Evolutionary conservation across 2,888 invertebrate genomes (phyloP), one percentile per base, ranked within the genome.

Genomic region (Mycalesis mineus): DNA sequence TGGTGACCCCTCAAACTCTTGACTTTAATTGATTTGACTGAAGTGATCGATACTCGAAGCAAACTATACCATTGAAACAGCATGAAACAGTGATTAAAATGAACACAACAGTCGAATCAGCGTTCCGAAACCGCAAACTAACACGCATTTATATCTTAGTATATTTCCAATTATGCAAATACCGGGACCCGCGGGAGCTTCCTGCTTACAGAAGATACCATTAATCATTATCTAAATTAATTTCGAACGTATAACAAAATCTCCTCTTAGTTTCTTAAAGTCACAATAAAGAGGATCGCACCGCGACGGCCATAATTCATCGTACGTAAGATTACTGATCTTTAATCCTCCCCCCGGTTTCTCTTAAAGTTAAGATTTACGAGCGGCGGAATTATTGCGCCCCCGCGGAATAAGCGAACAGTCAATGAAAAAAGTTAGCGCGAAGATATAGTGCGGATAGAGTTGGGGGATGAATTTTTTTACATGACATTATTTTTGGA

Each of bases 281-380:
- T 88, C 88, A 88, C 88, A 88, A 88, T 88, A 88, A 88, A 87
- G 88, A 83, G 88, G 87, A 82, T 82, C 81, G 80, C 74, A 77
- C 78, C 71, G 73, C 72, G 90, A 88, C 91, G 91, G 88, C 91
- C 91, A 92, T 93, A 93, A 92, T 90, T 93, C 92, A 92, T 92
- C 92, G 89, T 88, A 76, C 91, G 91, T 91, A 91, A 92, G 92
- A 93, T 93, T 92, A 92, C 92, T 92, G 92, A 93, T 93, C 92
- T 93, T 92, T 93, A 93, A 93, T 93, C 93, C 92, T 92, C 92
- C 92, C 91, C 91, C 89, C 74, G 80, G 81, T 88, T 89, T 91
- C 91, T 91, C 92, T 92, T 92, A 92, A 92, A 92, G 91, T 92
- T 92, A 92, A 93, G 92, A 93, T 93, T 93, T 93, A 93, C 91